phyloP scores from a whole-genome alignment of 2,113 vertebrate genomes.

The Formicarius rufipectus region DNA sequence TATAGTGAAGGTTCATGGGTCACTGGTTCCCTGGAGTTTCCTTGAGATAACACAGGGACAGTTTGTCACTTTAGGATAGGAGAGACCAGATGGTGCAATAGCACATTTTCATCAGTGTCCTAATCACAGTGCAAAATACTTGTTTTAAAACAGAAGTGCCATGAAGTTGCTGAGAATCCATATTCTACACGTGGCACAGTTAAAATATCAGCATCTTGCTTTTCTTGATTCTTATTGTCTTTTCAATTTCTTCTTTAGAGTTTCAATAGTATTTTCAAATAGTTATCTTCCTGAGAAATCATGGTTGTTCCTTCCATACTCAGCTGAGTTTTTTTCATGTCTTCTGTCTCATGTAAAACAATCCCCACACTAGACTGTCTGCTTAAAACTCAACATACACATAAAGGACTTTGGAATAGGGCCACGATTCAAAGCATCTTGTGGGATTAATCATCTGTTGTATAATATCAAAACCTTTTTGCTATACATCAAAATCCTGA shows the following conservation, averaged over 20 bases:
- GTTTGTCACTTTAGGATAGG: neutral
- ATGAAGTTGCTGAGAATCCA: neutral
- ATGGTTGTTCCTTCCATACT: neutral
- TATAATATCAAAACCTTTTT: conserved; percentile 13
- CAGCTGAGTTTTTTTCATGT: neutral
- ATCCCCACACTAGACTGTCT: neutral
- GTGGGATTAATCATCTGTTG: conserved; percentile 22
- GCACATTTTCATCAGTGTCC: neutral
- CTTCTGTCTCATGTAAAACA: neutral
- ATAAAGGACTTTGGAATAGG: neutral
- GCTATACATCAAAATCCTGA: conserved; percentile 20
- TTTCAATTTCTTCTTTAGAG: neutral
- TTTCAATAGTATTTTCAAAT: neutral
- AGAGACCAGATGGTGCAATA: conserved; percentile 1
- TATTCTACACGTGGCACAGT: neutral
- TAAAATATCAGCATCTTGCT: neutral
- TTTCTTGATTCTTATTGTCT: neutral
- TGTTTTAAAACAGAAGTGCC: neutral
- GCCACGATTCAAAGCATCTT: neutral
- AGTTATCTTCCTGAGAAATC: neutral
- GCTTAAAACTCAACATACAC: neutral
- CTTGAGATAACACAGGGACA: neutral
- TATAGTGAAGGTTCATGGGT: neutral
- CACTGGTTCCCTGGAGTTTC: neutral
- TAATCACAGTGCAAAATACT: neutral